Evolutionary conservation across 2,888 invertebrate genomes (phyloP), one percentile per base, ranked within the genome.

Genomic region (Cremastinae sp.): DNA sequence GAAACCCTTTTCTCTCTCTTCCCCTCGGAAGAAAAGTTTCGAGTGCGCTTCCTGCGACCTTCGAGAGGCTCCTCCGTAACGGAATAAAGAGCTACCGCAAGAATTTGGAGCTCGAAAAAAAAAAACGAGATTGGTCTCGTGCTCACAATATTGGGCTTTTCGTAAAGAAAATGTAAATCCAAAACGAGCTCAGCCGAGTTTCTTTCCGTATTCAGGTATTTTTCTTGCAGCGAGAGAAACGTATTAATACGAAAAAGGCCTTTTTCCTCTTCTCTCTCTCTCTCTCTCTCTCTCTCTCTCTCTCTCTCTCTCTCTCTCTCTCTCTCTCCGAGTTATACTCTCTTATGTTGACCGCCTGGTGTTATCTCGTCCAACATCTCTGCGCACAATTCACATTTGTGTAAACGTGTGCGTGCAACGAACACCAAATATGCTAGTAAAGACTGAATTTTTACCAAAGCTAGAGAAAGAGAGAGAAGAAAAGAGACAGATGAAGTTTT

Each of bases 331-430:
- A 55, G 53, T 65, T 69, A 70, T 74, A 78, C 76, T 82, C 72
- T 83, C 82, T 84, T 83, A 82, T 82, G 81, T 84, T 51, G 39
- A 56, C 68, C 76, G 84, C 85, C 58, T 49, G 81, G 84, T 83
- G 85, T 86, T 86, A 85, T 87, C 65, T 65, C 18, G 35, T 20
- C 62, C 59, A 64, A 66, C 82, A 86, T 85, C 86, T 85, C 56
- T 49, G 65, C 49, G 68, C 56, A 41, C 45, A 37, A 43, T 71
- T 22, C 45, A 45, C 51, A 49, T 68, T 45, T 51, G 22, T 37
- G 18, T 8, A 9, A 16, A 14, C 47, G 37, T 62, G 56, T 14
- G 37, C 16, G 22, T 9, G 9, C 28, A n/a, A n/a, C 35, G 41
- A 20, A 37, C 75, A 79, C 41, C n/a, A 49, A 55, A 41, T 43